Evolutionary conservation across 1,140 invertebrate genomes (phyloP).

Genomic region (Drosophila novamexicana): DNA sequence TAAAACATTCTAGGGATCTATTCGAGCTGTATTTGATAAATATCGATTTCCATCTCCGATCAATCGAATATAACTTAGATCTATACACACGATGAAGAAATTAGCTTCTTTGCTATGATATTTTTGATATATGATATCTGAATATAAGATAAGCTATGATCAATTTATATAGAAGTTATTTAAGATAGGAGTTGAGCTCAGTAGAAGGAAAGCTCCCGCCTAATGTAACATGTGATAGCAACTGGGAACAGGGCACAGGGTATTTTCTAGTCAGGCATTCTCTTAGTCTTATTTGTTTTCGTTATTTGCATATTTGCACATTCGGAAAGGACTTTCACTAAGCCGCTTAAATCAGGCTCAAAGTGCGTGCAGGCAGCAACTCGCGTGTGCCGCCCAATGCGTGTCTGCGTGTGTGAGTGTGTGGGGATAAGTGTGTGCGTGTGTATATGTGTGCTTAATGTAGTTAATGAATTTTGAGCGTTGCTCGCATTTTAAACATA

Average conservation of each 20-base stretch:
- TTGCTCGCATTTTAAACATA: slow-evolving; percentile 29
- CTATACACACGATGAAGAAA: too few relatives aligned
- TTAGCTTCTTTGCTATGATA: too few relatives aligned
- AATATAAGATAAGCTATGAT: too few relatives aligned
- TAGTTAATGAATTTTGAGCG: slow-evolving; percentile 75
- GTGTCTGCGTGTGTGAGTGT: slow-evolving; percentile 13
- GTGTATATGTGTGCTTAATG: slow-evolving; percentile 46
- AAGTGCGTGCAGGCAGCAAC: slow-evolving; percentile 31
- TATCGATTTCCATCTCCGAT: too few relatives aligned
- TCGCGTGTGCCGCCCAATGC: slow-evolving; percentile 8
- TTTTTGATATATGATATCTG: too few relatives aligned
- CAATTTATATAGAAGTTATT: too few relatives aligned
- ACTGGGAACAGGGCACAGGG: background rate
- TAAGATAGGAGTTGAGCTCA: too few relatives aligned
- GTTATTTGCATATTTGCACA: slow-evolving; percentile 26
- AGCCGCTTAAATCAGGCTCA: slow-evolving; percentile 64
- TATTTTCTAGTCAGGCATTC: background rate
- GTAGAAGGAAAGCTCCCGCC: too few relatives aligned
- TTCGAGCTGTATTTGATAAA: too few relatives aligned
- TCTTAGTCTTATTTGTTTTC: slow-evolving; percentile 2
- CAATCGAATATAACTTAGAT: too few relatives aligned
- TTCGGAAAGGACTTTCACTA: slow-evolving; percentile 71
- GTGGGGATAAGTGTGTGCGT: slow-evolving; percentile 21
- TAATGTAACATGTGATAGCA: too few relatives aligned
- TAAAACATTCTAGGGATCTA: too few relatives aligned